These are phyloP conservation scores for Stomatorhinus walkeri DNA, from an alignment of 2,797 vertebrate species.

Conservation along the genomic window DNA sequence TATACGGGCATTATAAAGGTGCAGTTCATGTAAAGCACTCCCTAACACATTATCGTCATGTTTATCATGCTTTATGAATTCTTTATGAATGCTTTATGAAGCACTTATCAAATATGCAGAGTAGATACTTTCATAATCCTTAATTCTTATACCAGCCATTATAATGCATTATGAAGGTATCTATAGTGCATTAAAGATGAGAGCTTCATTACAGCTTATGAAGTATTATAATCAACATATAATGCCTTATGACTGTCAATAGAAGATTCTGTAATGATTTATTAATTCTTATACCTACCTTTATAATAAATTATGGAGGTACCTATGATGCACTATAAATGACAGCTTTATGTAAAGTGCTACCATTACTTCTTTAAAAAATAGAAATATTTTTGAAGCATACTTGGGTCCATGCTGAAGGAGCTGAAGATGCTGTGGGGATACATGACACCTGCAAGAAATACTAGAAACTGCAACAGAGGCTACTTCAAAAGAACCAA, in stretches of 20 bases:
- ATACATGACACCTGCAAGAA: background rate
- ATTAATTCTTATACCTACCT: background rate
- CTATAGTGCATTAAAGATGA: background rate
- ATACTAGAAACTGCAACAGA: background rate
- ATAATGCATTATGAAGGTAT: background rate
- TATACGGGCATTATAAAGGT: background rate
- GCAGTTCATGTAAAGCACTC: background rate
- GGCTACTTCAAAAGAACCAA: background rate
- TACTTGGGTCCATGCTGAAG: background rate
- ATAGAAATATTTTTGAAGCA: background rate
- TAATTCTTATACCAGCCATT: background rate
- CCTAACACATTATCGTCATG: background rate
- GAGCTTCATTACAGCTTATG: background rate
- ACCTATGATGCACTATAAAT: background rate
- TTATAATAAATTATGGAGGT: background rate
- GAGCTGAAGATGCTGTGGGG: background rate
- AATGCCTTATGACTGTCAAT: background rate
- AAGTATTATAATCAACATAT: background rate
- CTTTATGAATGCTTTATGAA: background rate
- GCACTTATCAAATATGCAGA: background rate
- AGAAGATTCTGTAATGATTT: background rate
- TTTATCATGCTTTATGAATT: background rate
- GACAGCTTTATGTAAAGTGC: background rate
- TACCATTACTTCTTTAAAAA: background rate
- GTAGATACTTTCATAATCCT: background rate